Base-by-base conservation (phyloP, 2,797 vertebrate genomes). In the Rhynchotus rufescens region DNA sequence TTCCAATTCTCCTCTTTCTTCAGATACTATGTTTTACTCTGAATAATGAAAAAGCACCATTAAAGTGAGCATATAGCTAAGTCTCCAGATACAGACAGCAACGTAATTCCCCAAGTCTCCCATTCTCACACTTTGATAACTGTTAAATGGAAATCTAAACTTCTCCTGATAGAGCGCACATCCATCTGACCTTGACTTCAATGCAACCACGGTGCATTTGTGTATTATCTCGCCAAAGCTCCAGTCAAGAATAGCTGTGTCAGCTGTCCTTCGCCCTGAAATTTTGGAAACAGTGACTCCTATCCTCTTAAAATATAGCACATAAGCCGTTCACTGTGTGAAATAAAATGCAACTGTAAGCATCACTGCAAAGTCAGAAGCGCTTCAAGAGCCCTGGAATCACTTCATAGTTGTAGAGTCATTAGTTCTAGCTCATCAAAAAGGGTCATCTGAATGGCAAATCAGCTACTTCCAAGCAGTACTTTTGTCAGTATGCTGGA, bases 201-300 rank as follows among this genome's bases (percentile, higher is more conserved):
- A 56, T 20, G 30, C 44, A 56, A 56, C n/a, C 34, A 76, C 52
- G 34, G 1, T 36, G n/a, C n/a, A 60, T 81, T 36, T 91, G 44
- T 42, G 28, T 30, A 87, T 68, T 26, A 26, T 80, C 59, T 78
- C 67, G 76, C 8, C 1, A 84, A 92, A 90, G 81, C 15, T 30
- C 32, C 52, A 30, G 68, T 49, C 62, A 61, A 67, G 74, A 87
- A 73, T 14, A 71, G 36, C 9, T 67, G 47, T 67, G 47, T 30
- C 83, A 79, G 47, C 56, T 84, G 80, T 32, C 57, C 60, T 86
- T 49, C 67, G 71, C 79, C 90, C 19, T 54, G 71, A 84, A 72
- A 88, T 74, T 90, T 77, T 5, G 7, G 72, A 80, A 94, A 84
- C 28, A 80, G 45, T 81, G 36, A 90, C 68, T 94, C 90, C 59